Conservation (phyloP, 2,113 vertebrate species). For the Patagioenas fasciata region DNA sequence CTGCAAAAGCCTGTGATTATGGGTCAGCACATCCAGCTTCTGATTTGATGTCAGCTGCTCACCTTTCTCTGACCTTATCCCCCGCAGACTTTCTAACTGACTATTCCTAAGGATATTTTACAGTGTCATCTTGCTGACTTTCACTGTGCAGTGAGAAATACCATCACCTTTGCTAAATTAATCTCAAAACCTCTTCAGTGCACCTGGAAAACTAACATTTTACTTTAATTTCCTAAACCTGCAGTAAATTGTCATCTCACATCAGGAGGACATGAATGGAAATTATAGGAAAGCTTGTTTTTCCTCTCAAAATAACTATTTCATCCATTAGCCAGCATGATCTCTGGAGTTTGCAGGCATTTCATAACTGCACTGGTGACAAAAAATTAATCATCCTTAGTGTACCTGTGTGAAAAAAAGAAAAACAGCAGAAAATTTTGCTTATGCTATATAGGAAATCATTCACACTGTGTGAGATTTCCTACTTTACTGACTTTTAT, state of each 20-base stretch:
- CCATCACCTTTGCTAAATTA: conserved; percentile 22
- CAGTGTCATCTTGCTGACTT: conserved; percentile 62
- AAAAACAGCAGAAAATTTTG: conserved; percentile 16
- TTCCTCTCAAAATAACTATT: conserved; percentile 1
- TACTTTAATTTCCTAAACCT: conserved; percentile 41
- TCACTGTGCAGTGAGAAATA: conserved; percentile 49
- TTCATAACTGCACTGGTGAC: neutral
- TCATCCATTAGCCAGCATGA: neutral
- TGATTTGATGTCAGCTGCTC: conserved; percentile 68
- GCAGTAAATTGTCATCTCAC: neutral
- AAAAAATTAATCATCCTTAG: conserved; percentile 2
- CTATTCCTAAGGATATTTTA: conserved; percentile 52
- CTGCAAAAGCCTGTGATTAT: conserved; percentile 55
- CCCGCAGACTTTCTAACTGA: conserved; percentile 47
- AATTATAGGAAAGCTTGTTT: neutral
- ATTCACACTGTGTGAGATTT: conserved; percentile 12
- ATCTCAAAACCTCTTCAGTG: conserved; percentile 36
- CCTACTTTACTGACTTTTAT: conserved; percentile 19
- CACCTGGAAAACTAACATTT: conserved; percentile 1
- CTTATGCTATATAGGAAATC: neutral
- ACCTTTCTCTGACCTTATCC: conserved; percentile 70
- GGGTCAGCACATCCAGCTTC: conserved; percentile 65
- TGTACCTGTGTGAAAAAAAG: conserved; percentile 2
- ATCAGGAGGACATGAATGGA: neutral
- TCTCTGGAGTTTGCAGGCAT: neutral